Evolutionary conservation across 2,888 invertebrate genomes (phyloP), one percentile per base, ranked within the genome.

Genomic region (Griposia aprilina): DNA sequence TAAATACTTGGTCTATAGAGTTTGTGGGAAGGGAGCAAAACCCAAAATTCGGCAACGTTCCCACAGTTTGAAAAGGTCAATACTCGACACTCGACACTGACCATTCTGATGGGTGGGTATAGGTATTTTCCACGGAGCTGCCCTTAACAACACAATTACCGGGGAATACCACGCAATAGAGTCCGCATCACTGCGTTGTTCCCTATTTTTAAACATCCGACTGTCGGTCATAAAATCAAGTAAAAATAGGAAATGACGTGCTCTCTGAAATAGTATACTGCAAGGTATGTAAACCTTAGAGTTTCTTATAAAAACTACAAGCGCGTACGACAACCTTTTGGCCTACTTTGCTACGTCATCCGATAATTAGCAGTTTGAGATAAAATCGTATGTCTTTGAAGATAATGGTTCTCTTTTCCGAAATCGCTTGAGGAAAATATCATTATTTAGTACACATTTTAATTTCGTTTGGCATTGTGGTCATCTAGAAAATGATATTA

Each of bases 311-410:
- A 60, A 82, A 85, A 77, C 57, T 72, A 79, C 66, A 76, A 82
- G 74, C 68, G 86, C 70, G 84, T 80, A 57, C 85, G 71, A 85
- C 71, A 66, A 84, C 85, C 84, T 87, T 78, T 85, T 85, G 82
- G 60, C 81, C 87, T 65, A 89, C 45, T 83, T 88, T 71, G 6
- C 59, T 23, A 62, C 59, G 62, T 66, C 80, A 68, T 36, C 30
- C 57, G 79, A 87, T 86, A 89, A 88, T 89, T 85, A 87, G 78
- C 69, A 78, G 68, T 76, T 70, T 69, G 60, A 83, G 86, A 86
- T 89, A 75, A 72, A 80, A 87, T 84, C 83, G 57, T 69, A 60
- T 59, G 65, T 63, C 74, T 86, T 87, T 81, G 74, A 85, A 84
- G 79, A 85, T 84, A 85, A 81, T 81, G 67, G 69, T 79, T 59